Evolutionary conservation across 2,113 vertebrate genomes (phyloP).

Genomic region (Taurulus bubalis): DNA sequence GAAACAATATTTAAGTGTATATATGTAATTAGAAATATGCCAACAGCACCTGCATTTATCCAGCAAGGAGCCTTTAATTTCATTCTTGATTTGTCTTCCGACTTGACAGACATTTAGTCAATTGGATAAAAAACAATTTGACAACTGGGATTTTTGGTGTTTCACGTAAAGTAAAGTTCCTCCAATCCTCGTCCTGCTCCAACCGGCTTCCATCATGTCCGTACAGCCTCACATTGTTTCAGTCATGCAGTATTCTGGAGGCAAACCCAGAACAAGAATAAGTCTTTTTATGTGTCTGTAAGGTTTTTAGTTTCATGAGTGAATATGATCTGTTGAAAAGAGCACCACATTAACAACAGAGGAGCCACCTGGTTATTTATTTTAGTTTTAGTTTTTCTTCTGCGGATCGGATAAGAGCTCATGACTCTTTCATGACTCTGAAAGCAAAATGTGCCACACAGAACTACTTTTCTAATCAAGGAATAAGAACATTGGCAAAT

Average conservation of each 20-base stretch:
- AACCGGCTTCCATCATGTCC: not conserved
- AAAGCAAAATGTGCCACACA: constrained; percentile 8
- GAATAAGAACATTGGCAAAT: not conserved
- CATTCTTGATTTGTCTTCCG: constrained; percentile 10
- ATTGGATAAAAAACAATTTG: constrained; percentile 1
- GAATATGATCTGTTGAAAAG: constrained; percentile 12
- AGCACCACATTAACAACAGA: not conserved
- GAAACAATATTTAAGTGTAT: constrained; percentile 30
- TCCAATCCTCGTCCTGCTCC: constrained; percentile 5
- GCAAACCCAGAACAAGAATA: not conserved
- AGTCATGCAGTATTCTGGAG: not conserved
- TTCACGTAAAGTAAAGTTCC: not conserved
- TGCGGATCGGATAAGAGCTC: not conserved
- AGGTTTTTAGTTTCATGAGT: constrained; percentile 12
- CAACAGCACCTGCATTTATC: not conserved
- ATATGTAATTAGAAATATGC: constrained; percentile 34
- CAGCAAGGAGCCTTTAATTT: not conserved
- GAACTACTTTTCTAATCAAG: constrained; percentile 4
- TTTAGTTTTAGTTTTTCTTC: not conserved
- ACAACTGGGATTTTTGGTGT: not conserved
- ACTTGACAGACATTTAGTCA: not conserved
- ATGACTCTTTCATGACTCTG: not conserved
- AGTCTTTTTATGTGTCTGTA: not conserved
- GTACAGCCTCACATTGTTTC: not conserved
- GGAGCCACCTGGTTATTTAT: not conserved